Evolutionary conservation across 2,113 vertebrate genomes (phyloP).

Genomic region (Tragelaphus imberbis): DNA sequence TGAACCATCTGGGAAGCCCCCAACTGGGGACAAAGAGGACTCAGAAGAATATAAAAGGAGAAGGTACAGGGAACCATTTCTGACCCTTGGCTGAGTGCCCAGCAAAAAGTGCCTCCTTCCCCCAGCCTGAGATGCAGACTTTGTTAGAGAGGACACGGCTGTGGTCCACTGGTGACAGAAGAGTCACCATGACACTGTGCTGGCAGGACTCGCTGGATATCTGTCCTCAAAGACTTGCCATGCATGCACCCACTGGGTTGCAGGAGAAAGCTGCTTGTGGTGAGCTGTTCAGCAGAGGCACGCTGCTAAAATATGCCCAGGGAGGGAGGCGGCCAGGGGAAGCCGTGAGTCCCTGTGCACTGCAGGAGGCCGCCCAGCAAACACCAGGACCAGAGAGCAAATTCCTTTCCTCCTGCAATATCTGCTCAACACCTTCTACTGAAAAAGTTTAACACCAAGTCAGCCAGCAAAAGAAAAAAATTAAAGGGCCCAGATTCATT

Average conservation of each 20-base stretch:
- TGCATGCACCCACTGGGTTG: not conserved
- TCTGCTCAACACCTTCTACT: not conserved
- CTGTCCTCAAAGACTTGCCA: not conserved
- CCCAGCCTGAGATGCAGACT: not conserved
- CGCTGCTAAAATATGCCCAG: not conserved
- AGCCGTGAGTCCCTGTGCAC: fast-evolving
- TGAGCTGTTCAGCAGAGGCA: not conserved
- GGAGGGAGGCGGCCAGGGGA: not conserved
- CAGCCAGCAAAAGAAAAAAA: too few species aligned
- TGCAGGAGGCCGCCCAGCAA: too few species aligned
- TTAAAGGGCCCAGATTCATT: not conserved
- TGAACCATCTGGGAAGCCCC: not conserved
- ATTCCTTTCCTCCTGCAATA: fast-evolving
- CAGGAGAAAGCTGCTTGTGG: not conserved
- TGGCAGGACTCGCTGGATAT: not conserved
- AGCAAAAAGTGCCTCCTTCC: not conserved
- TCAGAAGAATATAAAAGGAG: not conserved
- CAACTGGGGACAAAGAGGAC: not conserved
- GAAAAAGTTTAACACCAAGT: fast-evolving
- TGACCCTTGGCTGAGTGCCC: fast-evolving
- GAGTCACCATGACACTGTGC: fast-evolving
- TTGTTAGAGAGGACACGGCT: not conserved
- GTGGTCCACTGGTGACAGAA: fast-evolving
- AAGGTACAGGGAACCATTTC: not conserved
- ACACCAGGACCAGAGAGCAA: too few species aligned